Evolutionary conservation across 2,113 vertebrate species (phyloP).

Genomic region (Dicentrarchus labrax): DNA sequence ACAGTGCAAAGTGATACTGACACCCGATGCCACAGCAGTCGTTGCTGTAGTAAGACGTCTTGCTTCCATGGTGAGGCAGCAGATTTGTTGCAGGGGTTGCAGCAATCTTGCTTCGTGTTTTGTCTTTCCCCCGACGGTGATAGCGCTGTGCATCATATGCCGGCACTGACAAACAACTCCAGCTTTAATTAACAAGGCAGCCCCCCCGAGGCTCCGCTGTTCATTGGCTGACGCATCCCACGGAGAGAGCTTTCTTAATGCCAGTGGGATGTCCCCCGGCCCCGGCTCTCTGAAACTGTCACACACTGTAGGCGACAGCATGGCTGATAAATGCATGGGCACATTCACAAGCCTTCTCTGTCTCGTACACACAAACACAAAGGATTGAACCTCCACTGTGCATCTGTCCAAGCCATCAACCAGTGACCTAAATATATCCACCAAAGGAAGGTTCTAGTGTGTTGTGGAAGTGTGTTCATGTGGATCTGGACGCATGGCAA

Average conservation of each 20-base stretch:
- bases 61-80: conserved; percentile 62
- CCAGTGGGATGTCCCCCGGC: conserved; percentile 68
- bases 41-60: conserved; percentile 60
- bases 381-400: conserved; percentile 31
- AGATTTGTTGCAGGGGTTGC: conserved; percentile 74
- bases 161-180: conserved; percentile 74
- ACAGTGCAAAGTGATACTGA: conserved; percentile 42
- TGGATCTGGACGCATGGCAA: conserved; percentile 20
- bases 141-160: conserved; percentile 71
- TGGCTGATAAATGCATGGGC: conserved; percentile 65
- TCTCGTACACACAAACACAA: conserved; percentile 17
- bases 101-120: conserved; percentile 63
- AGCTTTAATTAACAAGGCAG: conserved; percentile 78
- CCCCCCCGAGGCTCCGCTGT: conserved; percentile 61
- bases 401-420: conserved; percentile 66
- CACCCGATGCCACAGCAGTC: conserved; percentile 38
- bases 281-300: conserved; percentile 66
- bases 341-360: conserved; percentile 45
- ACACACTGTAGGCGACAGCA: conserved; percentile 55
- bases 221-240: conserved; percentile 68
- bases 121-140: conserved; percentile 62
- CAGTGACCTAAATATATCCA: conserved; percentile 76
- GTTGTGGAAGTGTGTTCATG: conserved; percentile 41
- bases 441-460: conserved; percentile 52
- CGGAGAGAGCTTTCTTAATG: conserved; percentile 75